Evolutionary conservation across 2,888 invertebrate species (phyloP), one percentile per base, ranked within the genome.

Genomic region (Drosophila mimica): DNA sequence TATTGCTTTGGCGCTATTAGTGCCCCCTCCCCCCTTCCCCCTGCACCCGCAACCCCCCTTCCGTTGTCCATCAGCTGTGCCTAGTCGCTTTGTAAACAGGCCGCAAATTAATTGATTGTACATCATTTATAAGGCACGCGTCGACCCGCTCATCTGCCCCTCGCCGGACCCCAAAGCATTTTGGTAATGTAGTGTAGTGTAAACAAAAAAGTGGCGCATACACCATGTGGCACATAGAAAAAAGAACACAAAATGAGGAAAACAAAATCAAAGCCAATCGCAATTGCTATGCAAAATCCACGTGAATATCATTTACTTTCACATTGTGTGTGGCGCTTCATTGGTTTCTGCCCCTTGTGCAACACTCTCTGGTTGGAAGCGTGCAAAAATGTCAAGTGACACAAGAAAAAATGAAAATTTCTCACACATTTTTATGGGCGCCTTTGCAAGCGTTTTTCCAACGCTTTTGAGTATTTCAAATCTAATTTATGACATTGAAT

Each of bases 401-500:
- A 46, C 7, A 76, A 76, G 74, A 77, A 83, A 80, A 76, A 72
- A 79, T 81, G 53, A 66, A 73, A 90, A 81, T 73, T 75, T 78
- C 74, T 75, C 80, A 78, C 79, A 89, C 88, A 90, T 83, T 86
- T 87, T 81, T 88, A 88, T 88, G 83, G 82, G 30, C 71, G 82
- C 84, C 78, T 60, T 61, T n/a, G 52, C 58, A 62, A 64, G 31
- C 57, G 48, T 58, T 57, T 56, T 71, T 65, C 70, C 30, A 85
- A 76, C 73, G 85, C 90, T 81, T 79, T 76, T 76, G 79, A 87
- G 84, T 68, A 87, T 87, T 87, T 90, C 89, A 90, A 90, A 87
- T 89, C 89, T 90, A 87, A 87, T 87, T 90, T 87, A 87, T 90
- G 87, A 89, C 90, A 87, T 82, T 89, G 88, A 90, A 87, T 87